Conservation (phyloP, 2,888 invertebrate species). For the Unio delphinus region DNA sequence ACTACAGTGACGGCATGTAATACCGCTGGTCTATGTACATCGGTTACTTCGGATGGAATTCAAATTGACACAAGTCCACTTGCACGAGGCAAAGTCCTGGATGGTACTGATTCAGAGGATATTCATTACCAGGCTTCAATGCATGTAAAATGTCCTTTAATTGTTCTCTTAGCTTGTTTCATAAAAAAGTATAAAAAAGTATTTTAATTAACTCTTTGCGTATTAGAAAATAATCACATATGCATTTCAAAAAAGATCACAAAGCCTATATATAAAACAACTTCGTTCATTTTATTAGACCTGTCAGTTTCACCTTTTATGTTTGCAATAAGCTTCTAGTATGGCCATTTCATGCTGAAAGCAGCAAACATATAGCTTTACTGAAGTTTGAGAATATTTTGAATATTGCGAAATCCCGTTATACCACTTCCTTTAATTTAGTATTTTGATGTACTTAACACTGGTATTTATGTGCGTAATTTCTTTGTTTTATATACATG, state of each 20-base stretch:
- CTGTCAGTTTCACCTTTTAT: no score
- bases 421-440: no score
- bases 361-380: no score
- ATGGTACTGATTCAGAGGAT: constrained; percentile 34
- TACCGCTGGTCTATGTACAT: constrained; percentile 38
- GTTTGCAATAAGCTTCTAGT: no score
- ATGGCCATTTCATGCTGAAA: no score
- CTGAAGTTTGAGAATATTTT: no score
- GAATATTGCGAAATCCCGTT: no score
- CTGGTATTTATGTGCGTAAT: background rate
- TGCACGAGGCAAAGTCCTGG: constrained; percentile 31
- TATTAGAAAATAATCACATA: no score
- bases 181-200: background rate
- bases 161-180: background rate
- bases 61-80: constrained; percentile 44
- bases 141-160: constrained; percentile 1
- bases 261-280: no score
- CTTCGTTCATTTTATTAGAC: no score
- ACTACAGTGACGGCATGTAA: constrained; percentile 49
- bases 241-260: no score
- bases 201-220: no score
- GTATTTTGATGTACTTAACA: background rate
- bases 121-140: constrained; percentile 39
- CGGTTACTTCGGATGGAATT: constrained; percentile 46
- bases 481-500: background rate